These are phyloP conservation scores for Pangasius macronema DNA, from an alignment of 2,797 vertebrate genomes.

Conservation along the genomic window DNA sequence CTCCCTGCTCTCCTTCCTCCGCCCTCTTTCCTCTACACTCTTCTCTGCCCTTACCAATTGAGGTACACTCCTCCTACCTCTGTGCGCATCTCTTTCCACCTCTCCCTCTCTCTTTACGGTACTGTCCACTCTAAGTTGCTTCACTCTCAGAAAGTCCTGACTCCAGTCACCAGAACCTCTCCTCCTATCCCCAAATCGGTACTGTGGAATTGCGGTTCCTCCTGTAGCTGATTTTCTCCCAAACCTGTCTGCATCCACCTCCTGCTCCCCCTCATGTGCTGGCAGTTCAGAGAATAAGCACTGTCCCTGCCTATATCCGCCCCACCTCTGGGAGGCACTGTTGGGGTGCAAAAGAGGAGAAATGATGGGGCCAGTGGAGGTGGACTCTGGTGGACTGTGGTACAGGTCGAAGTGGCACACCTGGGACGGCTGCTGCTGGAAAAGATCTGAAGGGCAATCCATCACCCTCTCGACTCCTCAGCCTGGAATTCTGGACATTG, in stretches of 20 bases:
- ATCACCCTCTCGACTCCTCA: conserved; percentile 58
- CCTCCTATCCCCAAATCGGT: conserved; percentile 55
- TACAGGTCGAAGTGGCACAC: conserved; percentile 66
- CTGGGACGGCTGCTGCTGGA: conserved; percentile 68
- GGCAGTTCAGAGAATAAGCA: conserved; percentile 56
- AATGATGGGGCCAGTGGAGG: conserved; percentile 68
- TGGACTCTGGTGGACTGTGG: conserved; percentile 64
- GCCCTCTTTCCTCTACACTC: conserved; percentile 55
- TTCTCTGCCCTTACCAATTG: conserved; percentile 36
- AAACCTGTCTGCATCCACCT: conserved; percentile 57
- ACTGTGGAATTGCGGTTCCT: conserved; percentile 37
- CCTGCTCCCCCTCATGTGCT: conserved; percentile 54
- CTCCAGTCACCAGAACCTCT: conserved; percentile 68
- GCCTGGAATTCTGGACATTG: conserved; percentile 55
- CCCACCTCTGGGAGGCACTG: conserved; percentile 64
- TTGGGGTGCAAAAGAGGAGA: conserved; percentile 74
- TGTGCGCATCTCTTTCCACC: conserved; percentile 41
- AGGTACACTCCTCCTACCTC: conserved; percentile 26
- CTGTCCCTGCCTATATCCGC: conserved; percentile 59
- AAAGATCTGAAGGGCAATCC: conserved; percentile 76
- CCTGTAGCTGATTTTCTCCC: conserved; percentile 52
- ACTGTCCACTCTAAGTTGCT: conserved; percentile 72
- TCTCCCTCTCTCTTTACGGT: conserved; percentile 52
- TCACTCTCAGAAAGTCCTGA: conserved; percentile 68
- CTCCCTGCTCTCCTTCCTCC: conserved; percentile 63